Evolutionary conservation across 2,888 invertebrate genomes (phyloP).

Genomic region (Meganola albula): DNA sequence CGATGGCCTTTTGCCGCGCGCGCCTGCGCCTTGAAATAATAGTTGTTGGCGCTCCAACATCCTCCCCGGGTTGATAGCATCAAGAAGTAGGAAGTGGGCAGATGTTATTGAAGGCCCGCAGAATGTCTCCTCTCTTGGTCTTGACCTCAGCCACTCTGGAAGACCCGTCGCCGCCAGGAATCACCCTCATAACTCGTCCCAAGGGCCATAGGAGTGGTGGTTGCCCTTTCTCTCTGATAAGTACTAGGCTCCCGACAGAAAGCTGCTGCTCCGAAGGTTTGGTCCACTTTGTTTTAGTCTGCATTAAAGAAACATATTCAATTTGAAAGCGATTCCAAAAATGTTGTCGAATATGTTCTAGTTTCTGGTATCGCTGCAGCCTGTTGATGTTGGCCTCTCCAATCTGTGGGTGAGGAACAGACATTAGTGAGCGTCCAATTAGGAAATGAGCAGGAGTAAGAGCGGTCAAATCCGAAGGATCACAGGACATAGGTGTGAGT

Average conservation of each 20-base stretch:
- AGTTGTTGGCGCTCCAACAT: constrained; percentile 4
- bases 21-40: too few relatives aligned
- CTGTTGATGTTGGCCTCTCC: constrained; percentile 1
- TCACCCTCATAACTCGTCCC: too few relatives aligned
- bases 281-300: not conserved
- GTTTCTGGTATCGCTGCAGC: not conserved
- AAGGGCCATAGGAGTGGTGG: too few relatives aligned
- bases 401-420: constrained; percentile 6
- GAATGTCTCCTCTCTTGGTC: constrained; percentile 10
- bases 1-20: too few relatives aligned
- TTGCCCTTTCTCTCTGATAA: constrained; percentile 13
- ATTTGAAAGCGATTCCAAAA: not conserved
- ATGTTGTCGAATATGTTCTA: not conserved
- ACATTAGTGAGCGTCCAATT: constrained; percentile 11
- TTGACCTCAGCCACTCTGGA: constrained; percentile 8
- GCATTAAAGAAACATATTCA: not conserved
- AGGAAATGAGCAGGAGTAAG: constrained; percentile 18
- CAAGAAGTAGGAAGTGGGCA: constrained; percentile 5
- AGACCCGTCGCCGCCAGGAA: too few relatives aligned
- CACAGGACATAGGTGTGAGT: constrained; percentile 10
- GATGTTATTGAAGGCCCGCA: constrained; percentile 7
- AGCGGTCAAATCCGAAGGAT: constrained; percentile 12
- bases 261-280: constrained; percentile 1
- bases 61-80: constrained; percentile 7
- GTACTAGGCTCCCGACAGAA: constrained; percentile 9